Base-by-base conservation (phyloP, 2,888 invertebrate genomes). In the Microctonus hyperodae region DNA sequence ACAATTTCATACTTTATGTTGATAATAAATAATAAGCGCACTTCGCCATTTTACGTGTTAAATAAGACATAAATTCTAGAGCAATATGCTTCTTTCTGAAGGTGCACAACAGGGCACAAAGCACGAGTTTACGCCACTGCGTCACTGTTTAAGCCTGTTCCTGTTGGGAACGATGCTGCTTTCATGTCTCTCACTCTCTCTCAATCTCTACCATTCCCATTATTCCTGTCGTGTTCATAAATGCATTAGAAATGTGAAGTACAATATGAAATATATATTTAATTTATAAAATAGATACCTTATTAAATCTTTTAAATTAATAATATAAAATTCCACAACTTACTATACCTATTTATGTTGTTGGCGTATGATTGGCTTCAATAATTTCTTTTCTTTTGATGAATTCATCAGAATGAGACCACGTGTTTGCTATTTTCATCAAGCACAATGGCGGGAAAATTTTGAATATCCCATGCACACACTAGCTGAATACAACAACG, bases 11-110 rank as follows among this genome's bases (percentile, higher is more conserved):
- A 16, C 31, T 10, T 7, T 13, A 31, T 44, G 37, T 63, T 60
- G 51, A 66, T 55, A 44, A 75, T 76, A 79, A 80, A 79, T 76
- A 77, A 80, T 78, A 78, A 78, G 72, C 74, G 70, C 73, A 72
- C 70, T 73, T 80, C 76, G 79, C 78, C 80, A 79, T 78, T 77
- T 77, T 76, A 75, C 70, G 72, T 72, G 50, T 72, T 37, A 13
- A 28, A 31, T 33, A 55, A 55, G 9, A 16, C 55, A 55, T 31
- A 4, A 31, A 55, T 31, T 6, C 10, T 16, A 25, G 9, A 25
- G 33, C 28, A 10, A 31, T 55, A 33, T 28, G 33, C 20, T 16
- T 16, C 33, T 33, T 57, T 20, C n/a, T n/a, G n/a, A 0, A 1
- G 13, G 16, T 16, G n/a, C 1, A 20, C 20, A 23, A 20, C 22